These are phyloP conservation scores for Podocnemis expansa DNA, from an alignment of 2,113 vertebrate species.

Conservation along the genomic window DNA sequence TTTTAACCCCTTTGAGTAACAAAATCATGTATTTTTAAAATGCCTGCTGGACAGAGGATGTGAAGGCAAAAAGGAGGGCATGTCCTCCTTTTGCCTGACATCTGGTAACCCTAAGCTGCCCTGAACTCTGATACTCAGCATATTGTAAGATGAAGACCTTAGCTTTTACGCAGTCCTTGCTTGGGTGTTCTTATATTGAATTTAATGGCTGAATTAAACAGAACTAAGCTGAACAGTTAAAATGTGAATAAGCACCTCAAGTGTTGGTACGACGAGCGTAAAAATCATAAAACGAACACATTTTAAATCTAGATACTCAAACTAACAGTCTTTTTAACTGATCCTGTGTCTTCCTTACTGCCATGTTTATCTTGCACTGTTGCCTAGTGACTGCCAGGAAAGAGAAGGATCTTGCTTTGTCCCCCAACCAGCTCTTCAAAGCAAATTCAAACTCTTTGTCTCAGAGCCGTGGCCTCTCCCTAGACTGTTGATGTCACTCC, in stretches of 20 bases:
- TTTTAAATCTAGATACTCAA: slow-evolving; percentile 25
- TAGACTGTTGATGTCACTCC: slow-evolving; percentile 27
- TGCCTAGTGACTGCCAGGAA: slow-evolving; percentile 43
- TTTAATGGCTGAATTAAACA: neutral
- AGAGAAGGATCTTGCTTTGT: slow-evolving; percentile 66
- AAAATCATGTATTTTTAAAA: too few relatives aligned
- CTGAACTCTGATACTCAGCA: neutral
- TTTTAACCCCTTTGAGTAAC: too few relatives aligned
- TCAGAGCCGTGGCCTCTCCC: slow-evolving; percentile 57
- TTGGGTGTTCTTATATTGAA: neutral
- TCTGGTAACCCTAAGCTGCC: too few relatives aligned
- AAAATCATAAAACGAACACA: neutral
- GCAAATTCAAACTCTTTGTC: slow-evolving; percentile 65
- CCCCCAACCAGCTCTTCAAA: slow-evolving; percentile 26
- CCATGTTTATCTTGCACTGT: slow-evolving; percentile 14
- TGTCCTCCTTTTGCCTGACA: too few relatives aligned
- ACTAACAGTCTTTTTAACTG: slow-evolving; percentile 5
- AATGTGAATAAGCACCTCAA: neutral
- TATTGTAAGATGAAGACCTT: neutral
- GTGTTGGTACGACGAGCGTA: neutral
- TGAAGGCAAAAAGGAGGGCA: too few relatives aligned
- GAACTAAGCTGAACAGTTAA: neutral
- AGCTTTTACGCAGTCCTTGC: neutral
- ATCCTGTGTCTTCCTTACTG: neutral
- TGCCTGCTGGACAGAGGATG: too few relatives aligned